phyloP scores from a whole-genome alignment of 2,888 invertebrate genomes.

The Mongoloraphidia duomilia region DNA sequence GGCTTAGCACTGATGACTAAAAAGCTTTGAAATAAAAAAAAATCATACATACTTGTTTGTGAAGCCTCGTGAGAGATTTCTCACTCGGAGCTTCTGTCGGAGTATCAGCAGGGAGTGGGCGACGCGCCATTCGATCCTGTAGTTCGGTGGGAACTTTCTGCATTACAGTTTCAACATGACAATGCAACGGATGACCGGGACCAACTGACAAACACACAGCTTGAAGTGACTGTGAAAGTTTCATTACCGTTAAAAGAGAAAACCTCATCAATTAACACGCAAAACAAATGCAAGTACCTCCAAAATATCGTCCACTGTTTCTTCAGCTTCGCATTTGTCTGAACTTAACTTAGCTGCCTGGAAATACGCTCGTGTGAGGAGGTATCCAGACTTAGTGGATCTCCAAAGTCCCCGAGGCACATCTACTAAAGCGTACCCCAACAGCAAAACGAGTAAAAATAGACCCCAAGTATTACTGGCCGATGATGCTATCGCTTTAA shows the following conservation, averaged over 20 bases:
- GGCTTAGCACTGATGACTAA: too few relatives aligned
- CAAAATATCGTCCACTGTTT: conserved; percentile 86
- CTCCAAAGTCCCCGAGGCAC: conserved; percentile 88
- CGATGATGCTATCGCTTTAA: conserved; percentile 94
- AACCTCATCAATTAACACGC: not conserved
- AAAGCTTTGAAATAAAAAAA: not conserved
- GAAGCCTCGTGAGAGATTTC: conserved; percentile 76
- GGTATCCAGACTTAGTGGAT: conserved; percentile 71
- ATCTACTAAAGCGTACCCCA: conserved; percentile 93
- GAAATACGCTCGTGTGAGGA: conserved; percentile 77
- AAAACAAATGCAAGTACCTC: conserved; percentile 43
- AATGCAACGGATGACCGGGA: conserved; percentile 57
- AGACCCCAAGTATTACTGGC: conserved; percentile 99
- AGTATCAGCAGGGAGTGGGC: conserved; percentile 40
- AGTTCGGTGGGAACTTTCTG: conserved; percentile 73
- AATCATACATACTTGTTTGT: conserved; percentile 58
- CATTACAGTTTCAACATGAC: conserved; percentile 76
- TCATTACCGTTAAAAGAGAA: not conserved
- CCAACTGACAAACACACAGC: conserved; percentile 64
- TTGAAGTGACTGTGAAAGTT: conserved; percentile 56
- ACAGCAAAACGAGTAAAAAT: conserved; percentile 78
- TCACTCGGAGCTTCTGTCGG: conserved; percentile 58
- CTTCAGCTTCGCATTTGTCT: conserved; percentile 95
- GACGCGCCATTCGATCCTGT: conserved; percentile 56
- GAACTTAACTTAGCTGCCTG: conserved; percentile 86